Conservation (phyloP, 2,113 vertebrate genomes). For the Microtus montanus region DNA sequence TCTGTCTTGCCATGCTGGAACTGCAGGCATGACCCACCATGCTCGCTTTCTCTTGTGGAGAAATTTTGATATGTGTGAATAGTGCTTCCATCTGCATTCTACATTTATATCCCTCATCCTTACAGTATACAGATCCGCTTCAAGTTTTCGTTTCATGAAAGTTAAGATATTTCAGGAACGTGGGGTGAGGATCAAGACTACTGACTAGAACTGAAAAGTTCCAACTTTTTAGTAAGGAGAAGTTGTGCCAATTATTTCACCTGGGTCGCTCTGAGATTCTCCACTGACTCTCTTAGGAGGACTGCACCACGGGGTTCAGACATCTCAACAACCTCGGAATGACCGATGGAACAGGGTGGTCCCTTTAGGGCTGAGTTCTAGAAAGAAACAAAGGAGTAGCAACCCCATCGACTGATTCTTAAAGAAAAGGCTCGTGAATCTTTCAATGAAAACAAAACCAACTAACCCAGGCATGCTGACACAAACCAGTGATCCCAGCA, state of each 20-base stretch:
- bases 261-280: neutral
- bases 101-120: neutral
- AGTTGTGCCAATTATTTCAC: neutral
- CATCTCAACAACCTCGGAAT: constrained; percentile 2
- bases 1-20: neutral
- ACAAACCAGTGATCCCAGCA: neutral
- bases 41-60: neutral
- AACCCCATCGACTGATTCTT: neutral
- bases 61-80: neutral
- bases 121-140: neutral
- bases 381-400: constrained; percentile 24
- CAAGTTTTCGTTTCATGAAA: constrained; percentile 27
- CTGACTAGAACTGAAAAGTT: constrained; percentile 10
- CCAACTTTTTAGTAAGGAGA: constrained; percentile 25
- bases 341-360: neutral
- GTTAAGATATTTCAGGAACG: neutral
- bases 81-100: neutral
- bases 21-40: neutral
- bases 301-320: neutral
- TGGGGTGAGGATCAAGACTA: neutral
- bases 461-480: neutral
- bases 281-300: constrained; percentile 17
- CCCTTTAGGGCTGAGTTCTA: neutral
- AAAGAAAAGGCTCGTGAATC: neutral
- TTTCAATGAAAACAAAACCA: constrained; percentile 6